Conservation (phyloP, 2,797 vertebrate genomes). For the Denticeps clupeoides region DNA sequence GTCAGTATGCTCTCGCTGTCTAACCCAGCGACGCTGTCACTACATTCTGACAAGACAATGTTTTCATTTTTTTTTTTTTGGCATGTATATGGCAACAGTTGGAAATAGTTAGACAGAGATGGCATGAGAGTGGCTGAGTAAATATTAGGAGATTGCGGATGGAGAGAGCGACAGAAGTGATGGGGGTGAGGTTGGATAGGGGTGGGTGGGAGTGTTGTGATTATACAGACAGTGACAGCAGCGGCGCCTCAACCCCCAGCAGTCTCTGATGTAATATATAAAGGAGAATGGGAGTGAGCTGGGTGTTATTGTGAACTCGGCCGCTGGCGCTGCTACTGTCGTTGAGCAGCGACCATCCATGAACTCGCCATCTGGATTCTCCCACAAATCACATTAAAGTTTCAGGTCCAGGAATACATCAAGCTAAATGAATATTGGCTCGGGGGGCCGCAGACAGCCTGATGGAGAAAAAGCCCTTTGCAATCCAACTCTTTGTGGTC, state of each 20-base stretch:
- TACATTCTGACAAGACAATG: slow-evolving; percentile 2
- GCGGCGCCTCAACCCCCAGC: not conserved
- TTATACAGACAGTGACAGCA: slow-evolving; percentile 2
- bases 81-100: no score
- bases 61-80: no score
- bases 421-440: slow-evolving; percentile 72
- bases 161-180: not conserved
- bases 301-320: slow-evolving; percentile 58
- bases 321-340: slow-evolving; percentile 60
- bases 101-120: not conserved
- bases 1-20: not conserved
- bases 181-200: not conserved
- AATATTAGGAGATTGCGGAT: not conserved
- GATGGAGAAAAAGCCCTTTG: slow-evolving; percentile 44
- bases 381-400: slow-evolving; percentile 75
- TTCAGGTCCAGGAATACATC: slow-evolving; percentile 68
- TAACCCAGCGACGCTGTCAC: not conserved
- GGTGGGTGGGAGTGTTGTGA: not conserved
- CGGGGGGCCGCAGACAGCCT: slow-evolving; percentile 48
- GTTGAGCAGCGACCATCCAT: slow-evolving; percentile 64
- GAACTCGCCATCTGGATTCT: slow-evolving; percentile 71
- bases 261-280: slow-evolving; percentile 8
- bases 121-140: not conserved
- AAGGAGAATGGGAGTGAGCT: slow-evolving; percentile 12
- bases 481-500: slow-evolving; percentile 54